Conservation (phyloP, 2,113 vertebrate genomes). For the Urocitellus parryii region DNA sequence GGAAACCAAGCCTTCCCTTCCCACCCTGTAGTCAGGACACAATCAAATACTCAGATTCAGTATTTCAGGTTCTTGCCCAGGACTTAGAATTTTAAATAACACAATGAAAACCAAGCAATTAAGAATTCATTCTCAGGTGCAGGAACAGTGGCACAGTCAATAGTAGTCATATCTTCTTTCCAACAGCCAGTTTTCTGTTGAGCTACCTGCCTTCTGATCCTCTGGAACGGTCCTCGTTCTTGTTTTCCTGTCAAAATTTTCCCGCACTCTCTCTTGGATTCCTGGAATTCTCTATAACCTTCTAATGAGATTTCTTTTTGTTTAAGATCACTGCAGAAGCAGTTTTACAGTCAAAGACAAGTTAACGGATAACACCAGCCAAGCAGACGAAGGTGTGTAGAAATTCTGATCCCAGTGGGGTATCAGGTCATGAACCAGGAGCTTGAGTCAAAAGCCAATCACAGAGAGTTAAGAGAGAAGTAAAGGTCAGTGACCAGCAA, state of each 20-base stretch:
- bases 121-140: not conserved
- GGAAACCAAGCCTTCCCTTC: not conserved
- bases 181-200: fast-evolving
- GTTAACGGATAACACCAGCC: not conserved
- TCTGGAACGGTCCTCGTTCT: not conserved
- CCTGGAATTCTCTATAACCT: not conserved
- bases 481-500: not conserved
- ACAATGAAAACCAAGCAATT: not conserved
- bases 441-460: not conserved
- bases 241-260: not conserved
- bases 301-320: not conserved
- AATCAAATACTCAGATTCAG: not conserved
- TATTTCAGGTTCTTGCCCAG: not conserved
- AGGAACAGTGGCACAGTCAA: fast-evolving
- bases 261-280: not conserved
- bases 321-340: not conserved
- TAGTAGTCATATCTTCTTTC: not conserved
- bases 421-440: not conserved
- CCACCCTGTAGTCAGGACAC: fast-evolving
- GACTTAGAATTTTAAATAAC: not conserved
- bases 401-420: not conserved
- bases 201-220: not conserved
- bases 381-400: not conserved
- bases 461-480: not conserved
- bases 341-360: not conserved